These are phyloP conservation scores for Alligator sinensis DNA, from an alignment of 2,113 vertebrate species.

Conservation along the genomic window DNA sequence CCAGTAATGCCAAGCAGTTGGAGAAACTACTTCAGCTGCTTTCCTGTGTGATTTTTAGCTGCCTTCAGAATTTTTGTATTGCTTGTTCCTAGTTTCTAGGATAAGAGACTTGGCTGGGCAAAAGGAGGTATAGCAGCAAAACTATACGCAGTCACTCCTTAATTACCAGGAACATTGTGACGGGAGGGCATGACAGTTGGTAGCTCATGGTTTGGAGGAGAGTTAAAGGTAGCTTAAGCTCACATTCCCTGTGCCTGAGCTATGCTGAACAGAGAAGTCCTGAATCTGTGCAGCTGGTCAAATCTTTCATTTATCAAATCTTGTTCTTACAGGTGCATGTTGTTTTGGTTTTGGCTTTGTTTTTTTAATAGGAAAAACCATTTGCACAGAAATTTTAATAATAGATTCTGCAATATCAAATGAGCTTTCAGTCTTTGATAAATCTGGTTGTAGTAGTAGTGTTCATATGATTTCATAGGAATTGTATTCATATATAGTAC, in stretches of 20 bases:
- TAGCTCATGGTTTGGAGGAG: too few species aligned
- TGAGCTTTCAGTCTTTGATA: background rate
- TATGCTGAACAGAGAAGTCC: accelerated
- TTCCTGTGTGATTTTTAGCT: background rate
- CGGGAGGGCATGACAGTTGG: background rate
- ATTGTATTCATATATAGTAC: background rate
- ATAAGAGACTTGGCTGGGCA: too few species aligned
- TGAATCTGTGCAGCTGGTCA: background rate
- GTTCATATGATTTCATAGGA: background rate
- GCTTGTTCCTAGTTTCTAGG: background rate
- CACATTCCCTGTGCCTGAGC: background rate
- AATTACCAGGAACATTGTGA: background rate
- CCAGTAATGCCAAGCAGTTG: background rate
- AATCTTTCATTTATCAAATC: background rate
- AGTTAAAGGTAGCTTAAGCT: too few species aligned
- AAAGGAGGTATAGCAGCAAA: too few species aligned
- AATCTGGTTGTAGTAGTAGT: background rate
- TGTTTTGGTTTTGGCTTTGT: background rate
- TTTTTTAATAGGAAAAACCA: accelerated
- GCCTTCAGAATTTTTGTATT: background rate
- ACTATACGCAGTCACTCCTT: background rate
- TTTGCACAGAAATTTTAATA: background rate
- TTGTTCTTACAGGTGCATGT: background rate
- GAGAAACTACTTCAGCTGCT: background rate
- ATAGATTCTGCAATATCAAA: background rate